Evolutionary conservation across 37 sponge, comb jelly and placozoan genomes (phyloP), one percentile per base, ranked within the genome.

Genomic region (Ephydatia muelleri): DNA sequence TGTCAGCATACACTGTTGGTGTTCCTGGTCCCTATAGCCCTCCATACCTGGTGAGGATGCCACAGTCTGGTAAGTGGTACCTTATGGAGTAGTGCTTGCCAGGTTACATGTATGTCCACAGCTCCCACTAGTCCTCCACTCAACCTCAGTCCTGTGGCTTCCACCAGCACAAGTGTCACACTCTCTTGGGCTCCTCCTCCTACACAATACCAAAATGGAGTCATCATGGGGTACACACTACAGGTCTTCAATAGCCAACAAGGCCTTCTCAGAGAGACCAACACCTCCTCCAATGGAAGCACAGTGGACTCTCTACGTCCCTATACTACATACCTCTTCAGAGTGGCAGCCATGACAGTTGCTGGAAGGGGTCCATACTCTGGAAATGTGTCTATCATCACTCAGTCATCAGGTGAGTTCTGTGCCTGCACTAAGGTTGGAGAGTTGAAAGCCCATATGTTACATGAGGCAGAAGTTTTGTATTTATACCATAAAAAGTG

Each of bases 161-260:
- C 38, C 28, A 75, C 23, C 68, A 49, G 76, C 5, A 43, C 32
- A 28, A 33, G 66, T 22, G 33, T 57, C 43, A 65, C 23, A 21
- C 26, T 83, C 16, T 83, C 84, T 19, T 83, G 84, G 84, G 35
- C 38, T 22, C 76, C 84, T 38, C 84, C 84, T 19, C 65, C 84
- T 47, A 23, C 22, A 34, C 47, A 32, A n/a, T 36, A 75, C 66
- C 82, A 82, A 40, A 82, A 82, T 82, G 82, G 82, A 34, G 68
- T 82, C 36, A 82, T 82, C 48, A 82, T 39, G 35, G 22, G 37
- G 23, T 82, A 82, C 73, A 73, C 73, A n/a, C 2, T 73, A 30
- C 23, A 21, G 73, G 30, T 26, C 35, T 35, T 4, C 23, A 21
- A 11, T 31, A 3, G 8, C 22, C 29, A 22, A 30, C 8, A 21